Evolutionary conservation across 2,888 invertebrate species (phyloP), one percentile per base, ranked within the genome.

Genomic region (Eupithecia centaureata): DNA sequence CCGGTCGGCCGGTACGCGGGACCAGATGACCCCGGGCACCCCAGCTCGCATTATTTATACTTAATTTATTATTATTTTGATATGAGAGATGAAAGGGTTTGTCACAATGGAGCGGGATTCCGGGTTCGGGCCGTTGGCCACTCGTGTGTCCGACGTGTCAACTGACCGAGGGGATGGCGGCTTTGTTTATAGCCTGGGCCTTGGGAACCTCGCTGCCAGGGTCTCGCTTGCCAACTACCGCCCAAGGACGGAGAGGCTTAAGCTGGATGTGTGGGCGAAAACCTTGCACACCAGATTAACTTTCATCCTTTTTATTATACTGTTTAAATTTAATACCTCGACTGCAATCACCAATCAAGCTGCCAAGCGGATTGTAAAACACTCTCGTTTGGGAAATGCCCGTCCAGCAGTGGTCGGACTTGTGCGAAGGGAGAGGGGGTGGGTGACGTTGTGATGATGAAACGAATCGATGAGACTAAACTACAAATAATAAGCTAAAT

Each of bases 31-130:
- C 80, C 81, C 82, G 76, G 71, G 27, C 75, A 79, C 79, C 82
- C 76, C 78, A 79, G 74, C 73, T 79, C 77, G 83, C 86, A 91
- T 90, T 89, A 91, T 91, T 91, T 91, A 90, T 89, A 89, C 83
- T 90, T 90, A 91, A 91, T 92, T 91, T 90, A 91, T 91, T 92
- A 91, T 92, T 92, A 92, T 92, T 92, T 91, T 90, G 91, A 92
- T 92, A 91, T 86, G 86, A 77, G 86, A 85, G 89, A 88, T 89
- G 88, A 91, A 90, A 90, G 92, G 92, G 91, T 89, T 61, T 84
- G 74, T 72, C 78, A 88, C 87, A 88, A 89, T 86, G 75, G 81
- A 74, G 73, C 73, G 79, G 47, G 42, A 87, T 90, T 90, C 91
- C 90, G 89, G 85, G 86, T 90, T 86, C 82, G 79, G 82, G 81